phyloP scores from a whole-genome alignment of 2,113 vertebrate genomes.

The Dendrocopos noguchii region DNA sequence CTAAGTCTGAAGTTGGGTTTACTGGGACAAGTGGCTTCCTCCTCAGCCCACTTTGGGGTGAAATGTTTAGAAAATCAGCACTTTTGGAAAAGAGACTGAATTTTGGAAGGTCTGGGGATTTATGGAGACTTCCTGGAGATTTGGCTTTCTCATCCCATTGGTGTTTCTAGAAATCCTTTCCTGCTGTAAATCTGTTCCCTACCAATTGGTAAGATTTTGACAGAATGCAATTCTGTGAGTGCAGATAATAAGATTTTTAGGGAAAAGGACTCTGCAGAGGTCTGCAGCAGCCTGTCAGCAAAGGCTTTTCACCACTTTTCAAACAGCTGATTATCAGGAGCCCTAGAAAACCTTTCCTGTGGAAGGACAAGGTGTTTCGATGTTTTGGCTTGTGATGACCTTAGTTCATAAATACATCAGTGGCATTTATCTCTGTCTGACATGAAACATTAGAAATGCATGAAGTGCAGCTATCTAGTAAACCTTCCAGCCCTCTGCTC shows the following conservation, averaged over 20 bases:
- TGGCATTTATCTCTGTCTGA: neutral
- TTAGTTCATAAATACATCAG: accelerated
- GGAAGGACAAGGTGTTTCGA: neutral
- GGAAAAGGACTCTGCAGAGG: neutral
- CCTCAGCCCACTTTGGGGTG: accelerated
- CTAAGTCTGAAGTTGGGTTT: neutral
- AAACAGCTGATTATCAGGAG: neutral
- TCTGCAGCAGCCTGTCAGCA: neutral
- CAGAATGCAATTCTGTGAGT: accelerated
- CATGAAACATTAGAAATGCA: neutral
- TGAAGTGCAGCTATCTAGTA: neutral
- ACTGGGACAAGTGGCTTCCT: accelerated
- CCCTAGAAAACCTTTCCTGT: neutral
- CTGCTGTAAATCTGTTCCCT: neutral
- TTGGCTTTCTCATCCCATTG: accelerated
- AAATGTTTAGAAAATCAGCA: too few relatives aligned
- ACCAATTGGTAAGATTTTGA: accelerated
- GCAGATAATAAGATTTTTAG: neutral
- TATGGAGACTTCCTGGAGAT: neutral
- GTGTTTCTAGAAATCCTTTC: neutral
- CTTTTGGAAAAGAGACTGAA: neutral
- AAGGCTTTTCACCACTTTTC: neutral
- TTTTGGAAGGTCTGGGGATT: neutral
- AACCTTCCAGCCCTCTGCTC: neutral
- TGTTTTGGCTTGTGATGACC: neutral